Percentiles rank a stretch among this genome's conserved stretches.
Conservation (phyloP, 2,113 vertebrate species). For the Mobula birostris region DNA sequence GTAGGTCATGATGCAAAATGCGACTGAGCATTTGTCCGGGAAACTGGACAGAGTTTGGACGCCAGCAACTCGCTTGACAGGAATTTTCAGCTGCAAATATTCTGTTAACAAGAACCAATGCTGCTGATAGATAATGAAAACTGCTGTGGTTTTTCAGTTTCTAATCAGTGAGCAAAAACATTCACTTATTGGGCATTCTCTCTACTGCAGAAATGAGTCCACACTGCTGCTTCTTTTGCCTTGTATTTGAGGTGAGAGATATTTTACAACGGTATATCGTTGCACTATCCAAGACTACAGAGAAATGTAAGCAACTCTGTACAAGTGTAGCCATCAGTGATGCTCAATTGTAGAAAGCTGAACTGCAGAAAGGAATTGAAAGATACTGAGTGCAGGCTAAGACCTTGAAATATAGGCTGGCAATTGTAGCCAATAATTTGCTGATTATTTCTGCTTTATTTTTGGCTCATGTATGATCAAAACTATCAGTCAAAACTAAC, state of each 20-base stretch:
- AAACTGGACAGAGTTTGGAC: not conserved
- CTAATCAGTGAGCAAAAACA: slow-evolving; percentile 18
- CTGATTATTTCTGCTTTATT: not conserved
- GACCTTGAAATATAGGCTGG: not conserved
- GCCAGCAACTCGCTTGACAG: not conserved
- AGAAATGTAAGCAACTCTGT: not conserved
- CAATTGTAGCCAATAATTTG: not conserved
- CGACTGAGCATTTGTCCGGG: not conserved
- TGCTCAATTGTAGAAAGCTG: not conserved
- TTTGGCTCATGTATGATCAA: not conserved
- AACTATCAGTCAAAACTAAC: slow-evolving; percentile 12
- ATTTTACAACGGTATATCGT: not conserved
- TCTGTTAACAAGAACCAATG: slow-evolving; percentile 25
- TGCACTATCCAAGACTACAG: not conserved
- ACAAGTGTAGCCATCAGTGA: not conserved
- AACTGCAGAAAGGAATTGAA: not conserved
- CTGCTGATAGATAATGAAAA: not conserved
- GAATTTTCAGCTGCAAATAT: slow-evolving; percentile 29
- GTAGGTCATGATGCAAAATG: slow-evolving; percentile 7
- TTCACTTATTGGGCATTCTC: slow-evolving; percentile 30
- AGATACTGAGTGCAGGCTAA: not conserved
- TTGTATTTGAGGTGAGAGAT: not conserved
- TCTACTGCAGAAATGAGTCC: slow-evolving; percentile 8
- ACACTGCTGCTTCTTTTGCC: not conserved
- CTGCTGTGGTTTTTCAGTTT: slow-evolving; percentile 14